phyloP scores from a whole-genome alignment of 2,888 invertebrate genomes.

The Lepidocyrtoides sp. region DNA sequence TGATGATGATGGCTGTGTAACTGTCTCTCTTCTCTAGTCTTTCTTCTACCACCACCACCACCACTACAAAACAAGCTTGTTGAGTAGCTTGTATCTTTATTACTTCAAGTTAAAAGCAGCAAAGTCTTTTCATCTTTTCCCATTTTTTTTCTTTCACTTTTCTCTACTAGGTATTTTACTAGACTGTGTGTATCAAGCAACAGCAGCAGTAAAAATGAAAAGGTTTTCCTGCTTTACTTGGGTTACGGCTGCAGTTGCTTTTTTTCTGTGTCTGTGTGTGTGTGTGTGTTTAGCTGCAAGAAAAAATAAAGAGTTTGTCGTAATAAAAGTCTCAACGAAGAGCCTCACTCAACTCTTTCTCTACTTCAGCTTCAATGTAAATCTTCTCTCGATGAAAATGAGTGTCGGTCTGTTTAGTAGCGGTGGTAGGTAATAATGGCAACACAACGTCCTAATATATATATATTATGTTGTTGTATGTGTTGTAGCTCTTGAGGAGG shows the following conservation, averaged over 20 bases:
- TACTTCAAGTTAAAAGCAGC: constrained; percentile 32
- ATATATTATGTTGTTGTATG: background rate
- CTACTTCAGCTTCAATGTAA: background rate
- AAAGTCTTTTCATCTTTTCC: constrained; percentile 4
- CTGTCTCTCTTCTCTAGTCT: background rate
- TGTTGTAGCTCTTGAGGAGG: background rate
- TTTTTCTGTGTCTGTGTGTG: background rate
- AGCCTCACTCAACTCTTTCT: constrained; percentile 5
- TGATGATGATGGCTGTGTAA: constrained; percentile 32
- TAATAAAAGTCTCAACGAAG: constrained; percentile 53
- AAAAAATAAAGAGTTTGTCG: constrained; percentile 27
- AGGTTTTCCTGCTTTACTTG: background rate
- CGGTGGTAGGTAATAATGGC: background rate
- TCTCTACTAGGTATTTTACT: background rate
- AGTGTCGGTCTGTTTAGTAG: constrained; percentile 16
- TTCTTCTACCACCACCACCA: background rate
- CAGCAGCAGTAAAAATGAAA: constrained; percentile 55
- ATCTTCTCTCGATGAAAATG: constrained; percentile 51
- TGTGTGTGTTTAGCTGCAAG: no score
- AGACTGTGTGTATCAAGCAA: background rate
- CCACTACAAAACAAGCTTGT: constrained; percentile 14
- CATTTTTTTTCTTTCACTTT: background rate
- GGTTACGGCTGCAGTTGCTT: no score
- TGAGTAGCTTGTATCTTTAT: constrained; percentile 39
- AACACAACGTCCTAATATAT: no score